Evolutionary conservation across 92 coral and sea anemone genomes (phyloP).

Genomic region (Plumapathes pennacea): DNA sequence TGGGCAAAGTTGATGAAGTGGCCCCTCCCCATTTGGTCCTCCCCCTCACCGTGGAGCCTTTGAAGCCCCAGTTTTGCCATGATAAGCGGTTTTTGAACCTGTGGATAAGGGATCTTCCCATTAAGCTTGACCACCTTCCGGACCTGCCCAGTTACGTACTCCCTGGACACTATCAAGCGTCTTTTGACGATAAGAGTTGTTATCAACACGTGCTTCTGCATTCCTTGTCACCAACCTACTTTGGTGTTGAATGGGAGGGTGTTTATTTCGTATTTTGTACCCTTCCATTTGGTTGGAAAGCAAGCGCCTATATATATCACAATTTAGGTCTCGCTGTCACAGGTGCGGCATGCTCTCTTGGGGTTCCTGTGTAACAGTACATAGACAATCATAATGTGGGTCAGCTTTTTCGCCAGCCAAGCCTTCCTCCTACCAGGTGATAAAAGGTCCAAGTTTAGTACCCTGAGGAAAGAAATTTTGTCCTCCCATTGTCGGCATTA

Average conservation of each 20-base stretch:
- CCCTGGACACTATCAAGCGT: constrained; percentile 11
- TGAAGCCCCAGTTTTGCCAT: constrained; percentile 19
- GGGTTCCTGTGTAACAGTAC: constrained; percentile 37
- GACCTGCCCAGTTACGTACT: constrained; percentile 20
- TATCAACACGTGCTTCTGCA: constrained; percentile 33
- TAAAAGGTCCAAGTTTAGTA: constrained; percentile 7
- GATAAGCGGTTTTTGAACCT: constrained; percentile 19
- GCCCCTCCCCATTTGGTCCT: constrained; percentile 11
- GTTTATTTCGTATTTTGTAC: constrained; percentile 29
- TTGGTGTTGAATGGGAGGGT: constrained; percentile 34
- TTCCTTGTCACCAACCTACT: constrained; percentile 20
- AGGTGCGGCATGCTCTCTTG: constrained; percentile 26
- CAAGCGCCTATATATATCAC: constrained; percentile 25
- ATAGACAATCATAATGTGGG: constrained; percentile 32
- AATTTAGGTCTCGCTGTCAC: constrained; percentile 36
- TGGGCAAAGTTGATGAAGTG: constrained; percentile 24
- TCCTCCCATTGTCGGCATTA: constrained; percentile 4
- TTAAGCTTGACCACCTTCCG: constrained; percentile 15
- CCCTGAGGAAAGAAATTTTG: constrained; percentile 9
- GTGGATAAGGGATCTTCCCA: constrained; percentile 23
- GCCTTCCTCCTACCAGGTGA: constrained; percentile 43
- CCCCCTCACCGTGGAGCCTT: background rate
- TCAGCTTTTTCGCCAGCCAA: constrained; percentile 16
- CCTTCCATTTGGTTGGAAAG: constrained; percentile 17
- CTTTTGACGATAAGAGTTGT: constrained; percentile 29